Base-by-base conservation (phyloP, 2,797 vertebrate species). In the Helarctos malayanus region DNA sequence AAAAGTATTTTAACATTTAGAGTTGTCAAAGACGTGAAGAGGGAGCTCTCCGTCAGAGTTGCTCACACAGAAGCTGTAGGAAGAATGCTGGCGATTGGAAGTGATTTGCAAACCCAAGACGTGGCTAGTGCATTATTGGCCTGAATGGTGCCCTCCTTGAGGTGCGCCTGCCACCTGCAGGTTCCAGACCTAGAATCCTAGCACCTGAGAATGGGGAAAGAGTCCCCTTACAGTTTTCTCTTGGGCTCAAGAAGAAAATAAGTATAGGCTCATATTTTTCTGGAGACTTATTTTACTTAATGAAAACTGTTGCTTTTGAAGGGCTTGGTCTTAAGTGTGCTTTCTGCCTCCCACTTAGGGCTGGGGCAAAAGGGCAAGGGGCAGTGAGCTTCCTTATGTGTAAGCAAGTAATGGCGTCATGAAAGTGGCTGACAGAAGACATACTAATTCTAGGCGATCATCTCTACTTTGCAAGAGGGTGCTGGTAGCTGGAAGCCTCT, bases 1-100 rank as follows among this genome's bases (percentile, higher is more conserved):
- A 90, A 75, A 91, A 89, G 59, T 93, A 61, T 79, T 35, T 47
- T 54, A 68, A 47, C 45, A 56, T 87, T 96, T 79, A 92, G 45
- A 86, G 52, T 69, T 86, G 38, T 94, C 75, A 65, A 56, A 59
- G 38, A 87, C 71, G 38, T 56, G 54, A 21, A 49, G 18, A 38
- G 32, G 41, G 41, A 25, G 16, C 59, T 87, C 41, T 84, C 8
- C 15, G 7, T 49, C 78, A 59, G 65, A 45, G 5, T 63, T 69
- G 23, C 47, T 81, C 32, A 57, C 25, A 32, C 27, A 89, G 79
- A 79, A n/a, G 27, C 32, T 71, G 3, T 85, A 4, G 52, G 73
- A 63, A 83, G 92, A 91, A 75, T 56, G 38, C 13, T 81, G 57
- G 54, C 2, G 11, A 25, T 21, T 73, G 54, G 35, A 71, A 95